Evolutionary conservation across 2,797 vertebrate species (phyloP), one percentile per base, ranked within the genome.

Genomic region (Champsocephalus esox): DNA sequence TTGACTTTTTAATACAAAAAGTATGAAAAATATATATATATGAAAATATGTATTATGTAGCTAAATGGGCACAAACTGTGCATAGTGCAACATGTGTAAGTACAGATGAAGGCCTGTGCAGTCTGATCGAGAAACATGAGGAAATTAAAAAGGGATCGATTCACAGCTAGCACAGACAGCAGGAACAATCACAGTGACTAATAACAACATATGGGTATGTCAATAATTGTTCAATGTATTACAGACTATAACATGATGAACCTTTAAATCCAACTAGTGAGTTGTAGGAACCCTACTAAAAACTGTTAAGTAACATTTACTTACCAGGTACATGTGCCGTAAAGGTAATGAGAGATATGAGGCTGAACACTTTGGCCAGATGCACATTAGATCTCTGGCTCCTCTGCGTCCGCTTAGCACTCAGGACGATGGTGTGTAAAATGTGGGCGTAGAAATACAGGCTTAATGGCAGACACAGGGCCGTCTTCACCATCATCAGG

Each of bases 261-360:
- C 9, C 12, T 21, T 41, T 0, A 21, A 45, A 49, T 68, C 1
- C 21, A 50, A 45, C 1, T 28, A 16, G 3, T 44, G 9, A 56
- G 1, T 65, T 32, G 7, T 49, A 16, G 7, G 5, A 28, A 19
- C 8, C 28, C 17, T 16, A 4, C 32, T 9, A 69, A 48, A 46
- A 46, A 10, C 12, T 14, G 5, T 46, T 3, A 65, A 41, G 14
- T 34, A 41, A 50, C 38, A 66, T 17, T 32, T 48, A 81, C 60
- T 56, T 50, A 92, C 93, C 90, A 75, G 87, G 87, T 54, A 90
- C 54, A 68, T 93, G 84, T 79, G 84, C 88, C 50, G 88, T 70
- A 56, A 93, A 86, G 32, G 91, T 93, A 41, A 94, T 92, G 19
- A 91, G 59, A 46, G 87, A 89, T 73, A 91, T 89, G 70, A 89